Evolutionary conservation across 2,113 vertebrate genomes (phyloP).

Genomic region (Microcebus jonahi): DNA sequence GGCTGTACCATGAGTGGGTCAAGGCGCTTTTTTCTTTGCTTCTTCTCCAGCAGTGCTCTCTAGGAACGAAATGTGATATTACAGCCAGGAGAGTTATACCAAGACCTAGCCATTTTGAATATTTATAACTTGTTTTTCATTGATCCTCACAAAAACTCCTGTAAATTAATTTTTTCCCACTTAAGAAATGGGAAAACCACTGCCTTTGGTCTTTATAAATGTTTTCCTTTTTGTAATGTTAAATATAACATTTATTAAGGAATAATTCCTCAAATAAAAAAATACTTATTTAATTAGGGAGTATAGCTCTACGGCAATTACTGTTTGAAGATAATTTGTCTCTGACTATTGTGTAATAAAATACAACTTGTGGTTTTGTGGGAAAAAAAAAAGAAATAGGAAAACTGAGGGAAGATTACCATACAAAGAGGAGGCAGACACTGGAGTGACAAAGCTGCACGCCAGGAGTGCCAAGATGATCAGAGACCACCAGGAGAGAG

Average conservation of each 20-base stretch:
- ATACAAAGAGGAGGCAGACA: too few species aligned
- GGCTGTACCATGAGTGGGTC: constrained; percentile 96
- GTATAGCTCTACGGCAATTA: background rate
- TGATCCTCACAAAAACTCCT: background rate
- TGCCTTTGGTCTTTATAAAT: constrained; percentile 50
- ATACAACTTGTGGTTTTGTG: background rate
- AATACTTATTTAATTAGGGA: background rate
- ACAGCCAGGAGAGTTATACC: background rate
- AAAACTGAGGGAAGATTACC: background rate
- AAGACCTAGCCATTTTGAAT: background rate
- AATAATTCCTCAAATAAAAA: constrained; percentile 15
- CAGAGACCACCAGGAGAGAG: too few species aligned
- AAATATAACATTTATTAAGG: constrained; percentile 33
- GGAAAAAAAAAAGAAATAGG: background rate
- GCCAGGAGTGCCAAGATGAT: too few species aligned
- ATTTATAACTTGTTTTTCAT: background rate
- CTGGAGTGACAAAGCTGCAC: too few species aligned
- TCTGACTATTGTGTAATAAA: background rate
- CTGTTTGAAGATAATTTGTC: background rate
- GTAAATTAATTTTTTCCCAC: background rate
- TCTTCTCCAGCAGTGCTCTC: constrained; percentile 95
- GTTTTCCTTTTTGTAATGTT: constrained; percentile 10
- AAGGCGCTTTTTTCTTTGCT: constrained; percentile 93
- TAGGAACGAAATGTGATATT: constrained; percentile 65
- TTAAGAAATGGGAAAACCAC: background rate